Base-by-base conservation (phyloP, 2,888 invertebrate species). In the Diaprepes abbreviatus region DNA sequence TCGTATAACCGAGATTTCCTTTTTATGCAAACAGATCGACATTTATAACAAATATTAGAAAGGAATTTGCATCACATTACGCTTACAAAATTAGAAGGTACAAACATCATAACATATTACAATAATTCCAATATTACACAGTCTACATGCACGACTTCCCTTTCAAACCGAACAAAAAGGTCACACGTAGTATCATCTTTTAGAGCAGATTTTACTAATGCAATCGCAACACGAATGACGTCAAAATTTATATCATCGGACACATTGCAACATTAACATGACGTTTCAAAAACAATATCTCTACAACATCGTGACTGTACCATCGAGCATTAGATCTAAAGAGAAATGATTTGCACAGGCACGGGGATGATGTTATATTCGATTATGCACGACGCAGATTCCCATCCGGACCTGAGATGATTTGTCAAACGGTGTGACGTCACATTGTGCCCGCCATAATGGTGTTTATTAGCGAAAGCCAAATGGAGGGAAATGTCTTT, bases 381-480 rank as follows among this genome's bases (percentile, higher is more conserved):
- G 62, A 70, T 70, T 70, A 70, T 70, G 66, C 66, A 70, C 57
- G 66, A 66, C 70, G 66, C 62, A 66, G 62, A 66, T 70, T 66
- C 63, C 50, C 66, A 66, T 62, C 62, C 66, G 66, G 57, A 63
- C 52, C 40, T 21, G 16, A 55, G 14, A 69, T 69, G 64, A 69
- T 69, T 69, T 69, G 58, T 64, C 64, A 58, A 24, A 64, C 40
- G 52, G 40, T 33, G 52, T 64, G 59, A 69, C 64, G 64, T 58
- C 59, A 69, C 19, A 52, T 35, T 55, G 52, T 67, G 12, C 52
- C 50, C 14, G 43, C 38, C 36, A 38, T 55, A 38, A 38, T 38
- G 36, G 38, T 21, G 55, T 55, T 55, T 21, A 38, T 38, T 21
- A 38, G 36, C 19, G 9, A 24, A 52, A 38, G 36, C 19, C 31